These are phyloP conservation scores for Drosophila azteca DNA, from an alignment of 1,140 invertebrate genomes.

Conservation along the genomic window DNA sequence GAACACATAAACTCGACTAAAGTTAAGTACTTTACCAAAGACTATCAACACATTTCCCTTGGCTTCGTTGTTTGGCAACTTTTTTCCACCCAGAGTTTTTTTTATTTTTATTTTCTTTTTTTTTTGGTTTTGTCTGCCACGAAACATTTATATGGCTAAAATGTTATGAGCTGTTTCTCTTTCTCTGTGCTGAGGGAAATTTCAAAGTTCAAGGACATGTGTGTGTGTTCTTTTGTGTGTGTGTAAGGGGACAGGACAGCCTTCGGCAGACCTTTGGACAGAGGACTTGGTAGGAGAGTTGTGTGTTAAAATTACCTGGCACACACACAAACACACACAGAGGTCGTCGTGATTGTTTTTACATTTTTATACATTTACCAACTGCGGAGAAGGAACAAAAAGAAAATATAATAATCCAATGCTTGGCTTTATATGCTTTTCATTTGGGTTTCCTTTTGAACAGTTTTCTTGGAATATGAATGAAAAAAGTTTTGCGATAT, in stretches of 20 bases:
- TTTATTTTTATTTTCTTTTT: neutral
- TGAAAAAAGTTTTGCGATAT: too few species aligned
- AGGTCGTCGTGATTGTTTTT: neutral
- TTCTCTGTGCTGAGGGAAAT: slow-evolving; percentile 6
- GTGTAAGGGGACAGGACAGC: slow-evolving; percentile 1
- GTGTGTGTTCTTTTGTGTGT: neutral
- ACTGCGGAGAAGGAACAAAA: neutral
- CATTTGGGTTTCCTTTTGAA: slow-evolving; percentile 27
- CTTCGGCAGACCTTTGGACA: slow-evolving; percentile 1
- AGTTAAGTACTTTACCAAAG: neutral
- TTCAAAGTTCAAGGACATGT: slow-evolving; percentile 51
- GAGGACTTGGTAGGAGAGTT: neutral
- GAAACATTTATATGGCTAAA: slow-evolving; percentile 12
- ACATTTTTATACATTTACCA: slow-evolving; percentile 11
- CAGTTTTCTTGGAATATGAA: slow-evolving; percentile 7
- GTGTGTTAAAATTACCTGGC: slow-evolving; percentile 19
- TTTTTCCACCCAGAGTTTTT: neutral
- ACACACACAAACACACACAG: slow-evolving; percentile 10
- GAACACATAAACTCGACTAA: slow-evolving; percentile 8
- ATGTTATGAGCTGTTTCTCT: slow-evolving; percentile 26
- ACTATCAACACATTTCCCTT: slow-evolving; percentile 7
- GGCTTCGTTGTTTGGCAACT: slow-evolving; percentile 25
- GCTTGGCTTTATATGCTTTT: slow-evolving; percentile 21
- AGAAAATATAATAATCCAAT: slow-evolving; percentile 33
- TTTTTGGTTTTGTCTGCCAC: slow-evolving; percentile 1